Evolutionary conservation across 2,888 invertebrate species (phyloP), one percentile per base, ranked within the genome.

Genomic region (Dryococelus australis): DNA sequence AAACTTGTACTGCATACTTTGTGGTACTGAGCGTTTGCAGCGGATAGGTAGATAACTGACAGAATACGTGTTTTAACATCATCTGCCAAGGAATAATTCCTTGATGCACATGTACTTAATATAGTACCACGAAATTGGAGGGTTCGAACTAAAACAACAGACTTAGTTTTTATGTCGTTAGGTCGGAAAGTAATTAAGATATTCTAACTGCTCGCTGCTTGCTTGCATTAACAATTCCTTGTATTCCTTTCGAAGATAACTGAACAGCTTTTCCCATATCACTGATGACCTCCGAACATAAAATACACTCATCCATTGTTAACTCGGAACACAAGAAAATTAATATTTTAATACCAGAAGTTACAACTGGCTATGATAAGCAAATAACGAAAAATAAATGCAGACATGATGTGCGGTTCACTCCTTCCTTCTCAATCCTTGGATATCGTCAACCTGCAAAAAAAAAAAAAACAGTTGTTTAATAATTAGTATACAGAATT

Each of bases 221-320:
- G 65, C n/a, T 65, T 65, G 65, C 65, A 24, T 16, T 16, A n/a
- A 65, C 24, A 65, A 65, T 65, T 16, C 65, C 65, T 65, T 65
- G 65, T 65, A 65, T 65, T 65, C 65, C 65, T 65, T 65, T 65
- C 65, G 65, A 65, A 65, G 65, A 65, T 16, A 65, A 16, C 65
- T 65, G 65, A 65, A 65, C 65, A 65, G 65, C 65, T 1, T 65
- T 24, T 65, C 65, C 65, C 20, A 65, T 24, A 65, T 20, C 65
- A 24, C 65, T 3, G 65, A 65, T 65, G 65, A 65, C 24, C 20
- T 65, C 65, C 4, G 65, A 65, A 6, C 65, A 65, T 65, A 65
- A 65, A 65, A 65, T 65, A n/a, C 65, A 65, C 65, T 65, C 65
- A n/a, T 65, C 6, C 65, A 65, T 65, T 20, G n/a, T 16, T 24